A percentile compares a stretch with the other conserved stretches of the same genome.
phyloP scores from a whole-genome alignment of 2,113 vertebrate species.

The Cisticola juncidis region DNA sequence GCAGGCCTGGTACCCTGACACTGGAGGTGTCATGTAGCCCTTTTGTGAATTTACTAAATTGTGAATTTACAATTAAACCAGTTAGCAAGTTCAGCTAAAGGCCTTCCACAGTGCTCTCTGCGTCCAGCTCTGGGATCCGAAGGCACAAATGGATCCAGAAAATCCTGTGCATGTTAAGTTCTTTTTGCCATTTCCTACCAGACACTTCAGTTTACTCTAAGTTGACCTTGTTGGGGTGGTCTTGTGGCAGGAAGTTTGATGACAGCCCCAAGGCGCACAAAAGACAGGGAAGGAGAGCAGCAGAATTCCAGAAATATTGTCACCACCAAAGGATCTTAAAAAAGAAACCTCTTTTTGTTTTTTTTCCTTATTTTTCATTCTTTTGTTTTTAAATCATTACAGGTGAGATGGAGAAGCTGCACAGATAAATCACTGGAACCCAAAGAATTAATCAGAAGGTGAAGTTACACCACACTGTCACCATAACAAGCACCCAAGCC shows the following conservation, averaged over 20 bases:
- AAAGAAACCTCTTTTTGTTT: neutral
- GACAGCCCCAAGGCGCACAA: neutral
- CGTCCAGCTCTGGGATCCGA: neutral
- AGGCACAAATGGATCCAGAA: neutral
- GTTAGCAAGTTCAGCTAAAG: neutral
- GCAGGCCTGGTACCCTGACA: neutral
- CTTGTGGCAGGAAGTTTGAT: rapidly evolving
- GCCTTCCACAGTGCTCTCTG: neutral
- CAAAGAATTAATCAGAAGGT: neutral
- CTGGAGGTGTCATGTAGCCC: neutral
- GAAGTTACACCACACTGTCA: neutral
- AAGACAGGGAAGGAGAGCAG: neutral
- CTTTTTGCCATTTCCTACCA: neutral
- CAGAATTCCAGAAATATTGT: neutral
- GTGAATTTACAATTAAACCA: neutral
- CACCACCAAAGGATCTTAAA: neutral
- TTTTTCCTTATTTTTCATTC: too few species aligned
- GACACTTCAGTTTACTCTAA: neutral
- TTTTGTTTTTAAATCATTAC: neutral
- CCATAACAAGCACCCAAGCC: neutral
- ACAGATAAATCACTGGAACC: neutral
- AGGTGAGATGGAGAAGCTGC: neutral
- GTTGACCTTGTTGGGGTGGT: neutral
- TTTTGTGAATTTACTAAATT: neutral
- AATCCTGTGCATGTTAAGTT: rapidly evolving